phyloP scores from a whole-genome alignment of 2,113 vertebrate genomes.

The Elgaria multicarinata region DNA sequence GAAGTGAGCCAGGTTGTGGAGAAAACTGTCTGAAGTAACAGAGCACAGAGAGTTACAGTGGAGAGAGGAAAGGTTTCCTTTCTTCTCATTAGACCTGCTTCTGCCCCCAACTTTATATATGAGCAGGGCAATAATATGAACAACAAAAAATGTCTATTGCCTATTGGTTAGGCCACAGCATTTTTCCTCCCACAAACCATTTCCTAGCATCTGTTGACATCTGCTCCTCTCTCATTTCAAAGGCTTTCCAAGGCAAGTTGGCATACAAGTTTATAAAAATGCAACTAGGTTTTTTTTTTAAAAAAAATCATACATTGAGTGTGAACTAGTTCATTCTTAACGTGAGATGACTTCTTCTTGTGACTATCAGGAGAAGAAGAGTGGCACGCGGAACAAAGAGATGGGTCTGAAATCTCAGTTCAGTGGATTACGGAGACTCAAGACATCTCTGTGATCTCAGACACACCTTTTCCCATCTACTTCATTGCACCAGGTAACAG shows the following conservation, averaged over 20 bases:
- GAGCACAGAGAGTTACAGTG: no score
- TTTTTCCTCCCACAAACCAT: not conserved
- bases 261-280: not conserved
- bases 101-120: not conserved
- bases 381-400: conserved; percentile 89
- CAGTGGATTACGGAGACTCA: conserved; percentile 85
- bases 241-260: not conserved
- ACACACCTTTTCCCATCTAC: conserved; percentile 94
- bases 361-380: conserved; percentile 82
- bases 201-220: not conserved
- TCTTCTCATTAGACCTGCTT: not conserved
- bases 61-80: not conserved
- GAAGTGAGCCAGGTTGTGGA: no score
- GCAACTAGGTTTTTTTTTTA: not conserved
- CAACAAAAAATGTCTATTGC: not conserved
- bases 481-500: conserved; percentile 91
- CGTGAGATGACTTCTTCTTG: not conserved
- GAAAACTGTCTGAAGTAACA: no score
- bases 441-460: conserved; percentile 89
- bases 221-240: not conserved
- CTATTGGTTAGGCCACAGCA: not conserved
- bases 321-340: rapidly evolving
- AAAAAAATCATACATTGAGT: not conserved
- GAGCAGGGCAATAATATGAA: not conserved
- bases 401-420: conserved; percentile 81